These are phyloP conservation scores for Echinarachnius parma DNA, from an alignment of 53 echinoderm and acorn worm species.

Conservation along the genomic window DNA sequence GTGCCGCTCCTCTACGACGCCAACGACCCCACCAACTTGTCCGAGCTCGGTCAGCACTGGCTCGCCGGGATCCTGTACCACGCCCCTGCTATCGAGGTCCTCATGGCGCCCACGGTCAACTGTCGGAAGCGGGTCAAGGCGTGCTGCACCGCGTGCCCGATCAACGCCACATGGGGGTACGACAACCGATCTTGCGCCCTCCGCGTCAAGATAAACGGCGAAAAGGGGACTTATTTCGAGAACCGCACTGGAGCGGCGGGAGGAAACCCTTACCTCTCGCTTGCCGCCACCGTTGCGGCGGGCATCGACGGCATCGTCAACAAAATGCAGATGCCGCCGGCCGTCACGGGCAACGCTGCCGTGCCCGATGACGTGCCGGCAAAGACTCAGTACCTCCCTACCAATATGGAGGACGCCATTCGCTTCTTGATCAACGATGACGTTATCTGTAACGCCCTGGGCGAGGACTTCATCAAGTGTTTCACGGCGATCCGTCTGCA, in stretches of 20 bases:
- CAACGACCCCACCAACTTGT: conserved; percentile 14
- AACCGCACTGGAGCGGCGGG: conserved; percentile 60
- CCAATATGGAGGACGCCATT: conserved; percentile 49
- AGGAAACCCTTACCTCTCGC: conserved; percentile 60
- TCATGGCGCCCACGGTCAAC: conserved; percentile 63
- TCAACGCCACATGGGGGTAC: conserved; percentile 60
- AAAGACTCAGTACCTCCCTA: conserved; percentile 28
- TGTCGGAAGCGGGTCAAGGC: conserved; percentile 25
- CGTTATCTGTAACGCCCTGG: conserved; percentile 45
- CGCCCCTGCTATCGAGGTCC: conserved; percentile 51
- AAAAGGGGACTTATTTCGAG: conserved; percentile 65
- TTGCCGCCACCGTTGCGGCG: conserved; percentile 69
- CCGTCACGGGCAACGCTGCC: conserved; percentile 15
- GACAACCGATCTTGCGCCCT: conserved; percentile 67
- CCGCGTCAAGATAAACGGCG: conserved; percentile 55
- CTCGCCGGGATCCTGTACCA: conserved; percentile 60
- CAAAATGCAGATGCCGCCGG: conserved; percentile 37
- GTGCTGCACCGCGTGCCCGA: not conserved
- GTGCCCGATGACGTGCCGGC: conserved; percentile 19
- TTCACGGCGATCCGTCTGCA: conserved; percentile 35
- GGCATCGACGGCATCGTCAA: conserved; percentile 70
- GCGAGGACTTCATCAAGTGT: conserved; percentile 48
- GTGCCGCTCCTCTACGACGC: conserved; percentile 48
- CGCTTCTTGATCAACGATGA: conserved; percentile 48
- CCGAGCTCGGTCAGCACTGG: conserved; percentile 58